Evolutionary conservation across 1,140 invertebrate species (phyloP).

Genomic region (Pseudomyrmex sp.): DNA sequence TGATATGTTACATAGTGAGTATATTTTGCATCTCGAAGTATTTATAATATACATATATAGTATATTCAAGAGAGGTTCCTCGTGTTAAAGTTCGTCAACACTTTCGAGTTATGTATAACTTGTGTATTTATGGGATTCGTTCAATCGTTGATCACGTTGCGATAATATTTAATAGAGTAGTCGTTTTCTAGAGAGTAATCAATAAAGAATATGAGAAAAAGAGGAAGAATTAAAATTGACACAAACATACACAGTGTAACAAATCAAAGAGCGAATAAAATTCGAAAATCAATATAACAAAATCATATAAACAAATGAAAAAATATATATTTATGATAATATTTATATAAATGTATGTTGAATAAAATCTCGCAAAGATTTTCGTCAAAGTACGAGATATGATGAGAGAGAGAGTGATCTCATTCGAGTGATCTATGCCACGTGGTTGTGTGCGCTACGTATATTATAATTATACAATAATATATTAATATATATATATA

Average conservation of each 20-base stretch:
- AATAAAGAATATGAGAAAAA: not conserved
- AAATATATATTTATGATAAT: not conserved
- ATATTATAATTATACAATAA: not conserved
- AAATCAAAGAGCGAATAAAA: too few species aligned
- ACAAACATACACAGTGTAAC: not conserved
- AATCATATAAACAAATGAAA: too few species aligned
- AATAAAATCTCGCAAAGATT: not conserved
- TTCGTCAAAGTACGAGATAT: not conserved
- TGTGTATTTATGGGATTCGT: not conserved
- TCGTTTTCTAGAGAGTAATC: not conserved
- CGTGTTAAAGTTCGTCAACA: not conserved
- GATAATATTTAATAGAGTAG: conserved; percentile 10
- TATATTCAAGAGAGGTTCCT: conserved; percentile 6
- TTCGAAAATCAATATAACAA: too few species aligned
- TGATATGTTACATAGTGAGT: not conserved
- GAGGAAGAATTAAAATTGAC: not conserved
- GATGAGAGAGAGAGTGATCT: conserved; percentile 16
- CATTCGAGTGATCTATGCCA: conserved; percentile 7
- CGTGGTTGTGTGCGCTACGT: not conserved
- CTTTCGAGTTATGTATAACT: not conserved
- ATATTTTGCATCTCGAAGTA: not conserved
- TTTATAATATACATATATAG: conserved; percentile 8
- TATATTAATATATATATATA: conserved; percentile 10
- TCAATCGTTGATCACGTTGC: not conserved
- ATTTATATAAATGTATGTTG: not conserved